phyloP scores from a whole-genome alignment of 35 echinoderm and acorn worm species.

The Lytechinus pictus region DNA sequence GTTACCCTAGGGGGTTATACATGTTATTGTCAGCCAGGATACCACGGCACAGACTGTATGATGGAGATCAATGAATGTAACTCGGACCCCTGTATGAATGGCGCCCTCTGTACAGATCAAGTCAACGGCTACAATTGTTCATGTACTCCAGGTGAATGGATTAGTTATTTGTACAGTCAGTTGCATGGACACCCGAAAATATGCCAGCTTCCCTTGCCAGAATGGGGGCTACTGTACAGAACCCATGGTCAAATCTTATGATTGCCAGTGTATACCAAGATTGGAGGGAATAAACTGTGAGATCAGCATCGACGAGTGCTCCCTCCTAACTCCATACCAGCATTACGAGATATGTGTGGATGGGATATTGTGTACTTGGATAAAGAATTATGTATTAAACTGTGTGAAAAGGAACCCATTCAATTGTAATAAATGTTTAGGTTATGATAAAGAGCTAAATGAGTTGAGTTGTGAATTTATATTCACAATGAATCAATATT shows the following conservation, averaged over 20 bases:
- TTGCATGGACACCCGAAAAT: conserved; percentile 79
- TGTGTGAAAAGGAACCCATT: too few relatives aligned
- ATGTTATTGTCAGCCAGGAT: conserved; percentile 91
- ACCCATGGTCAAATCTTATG: conserved; percentile 49
- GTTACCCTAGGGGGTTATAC: conserved; percentile 68
- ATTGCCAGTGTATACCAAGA: conserved; percentile 76
- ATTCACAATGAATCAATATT: too few relatives aligned
- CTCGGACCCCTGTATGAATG: conserved; percentile 83
- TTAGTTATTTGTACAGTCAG: conserved; percentile 40
- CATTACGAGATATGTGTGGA: conserved; percentile 80
- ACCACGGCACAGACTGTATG: conserved; percentile 78
- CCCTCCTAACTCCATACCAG: conserved; percentile 52
- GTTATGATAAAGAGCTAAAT: too few relatives aligned
- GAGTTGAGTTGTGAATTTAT: too few relatives aligned
- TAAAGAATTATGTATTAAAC: too few relatives aligned
- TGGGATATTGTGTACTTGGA: too few relatives aligned
- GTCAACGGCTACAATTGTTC: conserved; percentile 77
- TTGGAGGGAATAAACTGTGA: conserved; percentile 76
- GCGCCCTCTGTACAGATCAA: conserved; percentile 70
- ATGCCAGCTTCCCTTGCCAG: conserved; percentile 74
- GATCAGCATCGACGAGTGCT: conserved; percentile 88
- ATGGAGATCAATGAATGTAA: conserved; percentile 87
- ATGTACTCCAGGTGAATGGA: conserved; percentile 71
- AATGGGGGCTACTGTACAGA: conserved; percentile 80
- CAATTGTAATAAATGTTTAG: too few relatives aligned